A percentile compares a stretch with the other conserved stretches of the same genome.
phyloP scores from a whole-genome alignment of 92 coral and sea anemone species.

The Nematostella vectensis region DNA sequence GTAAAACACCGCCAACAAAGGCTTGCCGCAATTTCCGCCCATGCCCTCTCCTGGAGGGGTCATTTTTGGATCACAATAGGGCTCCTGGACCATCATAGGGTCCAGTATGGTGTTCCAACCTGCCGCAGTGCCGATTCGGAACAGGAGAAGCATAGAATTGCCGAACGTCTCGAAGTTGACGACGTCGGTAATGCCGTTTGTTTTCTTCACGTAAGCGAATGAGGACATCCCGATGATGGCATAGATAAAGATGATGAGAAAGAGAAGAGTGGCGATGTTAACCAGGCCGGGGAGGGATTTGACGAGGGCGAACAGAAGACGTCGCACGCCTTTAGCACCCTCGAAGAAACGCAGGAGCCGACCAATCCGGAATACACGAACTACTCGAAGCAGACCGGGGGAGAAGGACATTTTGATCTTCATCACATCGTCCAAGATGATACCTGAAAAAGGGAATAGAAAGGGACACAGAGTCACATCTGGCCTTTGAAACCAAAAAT shows the following conservation, averaged over 20 bases:
- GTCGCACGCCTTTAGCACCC: slow-evolving; percentile 94
- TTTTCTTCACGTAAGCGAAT: slow-evolving; percentile 88
- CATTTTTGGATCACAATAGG: slow-evolving; percentile 48
- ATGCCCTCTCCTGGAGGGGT: slow-evolving; percentile 26
- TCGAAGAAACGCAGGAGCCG: slow-evolving; percentile 92
- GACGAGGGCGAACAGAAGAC: slow-evolving; percentile 79
- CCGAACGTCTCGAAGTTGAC: slow-evolving; percentile 92
- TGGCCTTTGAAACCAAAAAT: not conserved
- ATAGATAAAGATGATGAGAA: slow-evolving; percentile 87
- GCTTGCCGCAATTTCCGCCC: slow-evolving; percentile 78
- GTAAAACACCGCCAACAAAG: slow-evolving; percentile 80
- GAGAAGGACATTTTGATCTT: slow-evolving; percentile 77
- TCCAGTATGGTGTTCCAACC: slow-evolving; percentile 99
- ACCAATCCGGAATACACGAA: slow-evolving; percentile 90
- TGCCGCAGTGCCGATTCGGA: slow-evolving; percentile 97
- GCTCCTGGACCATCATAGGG: slow-evolving; percentile 79
- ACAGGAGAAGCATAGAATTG: slow-evolving; percentile 74
- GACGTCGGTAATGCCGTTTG: slow-evolving; percentile 88
- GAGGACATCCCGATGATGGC: slow-evolving; percentile 98
- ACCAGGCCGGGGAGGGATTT: slow-evolving; percentile 94
- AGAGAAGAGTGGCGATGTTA: slow-evolving; percentile 84
- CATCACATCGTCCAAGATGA: slow-evolving; percentile 69
- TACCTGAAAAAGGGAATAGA: slow-evolving; percentile 60
- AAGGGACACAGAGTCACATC: not conserved
- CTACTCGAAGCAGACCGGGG: slow-evolving; percentile 95